Conservation (phyloP, 2,113 vertebrate species). For the Cacatua alba region DNA sequence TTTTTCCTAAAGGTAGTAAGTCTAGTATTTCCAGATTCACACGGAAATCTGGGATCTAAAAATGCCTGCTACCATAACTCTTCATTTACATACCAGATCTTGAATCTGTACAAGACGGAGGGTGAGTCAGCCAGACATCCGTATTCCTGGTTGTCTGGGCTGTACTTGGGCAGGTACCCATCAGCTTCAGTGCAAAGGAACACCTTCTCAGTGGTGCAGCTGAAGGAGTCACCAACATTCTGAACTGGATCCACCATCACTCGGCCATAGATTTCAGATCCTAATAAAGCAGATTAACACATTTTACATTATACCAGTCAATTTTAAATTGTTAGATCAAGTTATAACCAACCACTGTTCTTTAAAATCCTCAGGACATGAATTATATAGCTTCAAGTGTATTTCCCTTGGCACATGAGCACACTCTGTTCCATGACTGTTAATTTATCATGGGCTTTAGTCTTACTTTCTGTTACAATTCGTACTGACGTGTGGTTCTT, state of each 20-base stretch:
- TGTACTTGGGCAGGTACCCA: slow-evolving; percentile 81
- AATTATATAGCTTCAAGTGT: background rate
- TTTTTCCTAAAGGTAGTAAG: slow-evolving; percentile 74
- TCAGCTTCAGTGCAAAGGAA: slow-evolving; percentile 83
- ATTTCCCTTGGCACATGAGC: background rate
- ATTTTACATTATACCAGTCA: background rate
- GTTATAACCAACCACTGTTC: background rate
- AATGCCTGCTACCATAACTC: fast-evolving
- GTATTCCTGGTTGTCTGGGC: slow-evolving; percentile 75
- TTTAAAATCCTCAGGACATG: background rate
- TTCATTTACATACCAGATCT: slow-evolving; percentile 73
- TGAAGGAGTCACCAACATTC: slow-evolving; percentile 82
- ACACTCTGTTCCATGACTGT: background rate
- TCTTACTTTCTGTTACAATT: background rate
- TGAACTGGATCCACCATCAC: slow-evolving; percentile 83
- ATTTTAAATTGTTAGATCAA: background rate
- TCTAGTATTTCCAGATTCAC: background rate
- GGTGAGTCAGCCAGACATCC: slow-evolving; percentile 78
- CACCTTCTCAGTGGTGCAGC: slow-evolving; percentile 80
- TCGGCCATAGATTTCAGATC: slow-evolving; percentile 73
- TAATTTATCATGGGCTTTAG: background rate
- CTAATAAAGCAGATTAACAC: slow-evolving; percentile 22
- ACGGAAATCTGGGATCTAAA: background rate
- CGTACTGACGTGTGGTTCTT: fast-evolving
- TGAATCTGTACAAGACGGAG: slow-evolving; percentile 73